These are phyloP conservation scores for Bibio marci DNA, from an alignment of 2,888 invertebrate species.

Conservation along the genomic window DNA sequence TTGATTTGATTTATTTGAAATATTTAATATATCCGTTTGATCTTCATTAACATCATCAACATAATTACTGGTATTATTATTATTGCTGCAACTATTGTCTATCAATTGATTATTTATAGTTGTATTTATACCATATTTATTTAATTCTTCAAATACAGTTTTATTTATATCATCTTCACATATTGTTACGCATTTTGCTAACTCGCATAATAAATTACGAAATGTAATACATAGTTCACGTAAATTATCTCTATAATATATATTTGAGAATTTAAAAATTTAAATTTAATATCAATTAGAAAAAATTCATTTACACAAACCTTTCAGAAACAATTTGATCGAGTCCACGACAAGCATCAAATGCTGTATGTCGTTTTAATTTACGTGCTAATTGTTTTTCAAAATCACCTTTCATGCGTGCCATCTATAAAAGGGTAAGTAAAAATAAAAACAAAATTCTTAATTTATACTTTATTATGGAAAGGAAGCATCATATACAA, in stretches of 20 bases:
- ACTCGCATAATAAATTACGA: constrained; percentile 45
- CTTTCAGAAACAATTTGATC: constrained; percentile 24
- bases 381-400: constrained; percentile 28
- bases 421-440: constrained; percentile 20
- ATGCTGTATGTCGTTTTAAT: constrained; percentile 25
- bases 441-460: constrained; percentile 1
- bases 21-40: constrained; percentile 5
- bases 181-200: constrained; percentile 53
- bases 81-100: too few relatives aligned
- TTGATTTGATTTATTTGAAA: constrained; percentile 12
- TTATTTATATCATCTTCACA: constrained; percentile 67
- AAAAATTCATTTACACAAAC: constrained; percentile 2
- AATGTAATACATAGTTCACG: constrained; percentile 46
- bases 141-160: constrained; percentile 43
- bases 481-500: too few relatives aligned
- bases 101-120: too few relatives aligned
- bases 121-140: constrained; percentile 7
- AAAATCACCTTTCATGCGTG: constrained; percentile 26
- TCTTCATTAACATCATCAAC: too few relatives aligned
- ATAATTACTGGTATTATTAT: too few relatives aligned
- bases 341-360: constrained; percentile 25
- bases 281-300: constrained; percentile 4
- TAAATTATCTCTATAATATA: constrained; percentile 42
- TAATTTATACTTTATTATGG: too few relatives aligned
- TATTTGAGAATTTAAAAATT: constrained; percentile 13